Percentiles rank a stretch among this genome's conserved stretches.
phyloP scores from a whole-genome alignment of 2,113 vertebrate genomes.

The Catharus bicknelli region DNA sequence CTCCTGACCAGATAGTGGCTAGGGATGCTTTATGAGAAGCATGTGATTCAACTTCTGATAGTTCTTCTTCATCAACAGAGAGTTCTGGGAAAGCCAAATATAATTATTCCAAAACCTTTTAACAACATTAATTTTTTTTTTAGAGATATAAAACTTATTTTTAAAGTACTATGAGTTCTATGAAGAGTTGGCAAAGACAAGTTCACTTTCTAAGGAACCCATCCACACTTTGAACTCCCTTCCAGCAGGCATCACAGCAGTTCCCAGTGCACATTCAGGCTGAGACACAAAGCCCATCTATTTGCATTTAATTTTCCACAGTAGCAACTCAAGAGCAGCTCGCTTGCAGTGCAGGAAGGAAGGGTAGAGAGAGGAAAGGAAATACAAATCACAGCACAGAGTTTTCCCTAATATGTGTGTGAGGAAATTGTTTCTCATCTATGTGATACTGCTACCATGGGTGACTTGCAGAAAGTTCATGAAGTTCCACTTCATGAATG shows the following conservation, averaged over 20 bases:
- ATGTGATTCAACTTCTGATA: background rate
- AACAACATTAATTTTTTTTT: background rate
- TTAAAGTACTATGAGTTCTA: background rate
- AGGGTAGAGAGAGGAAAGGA: background rate
- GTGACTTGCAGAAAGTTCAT: background rate
- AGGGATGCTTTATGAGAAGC: background rate
- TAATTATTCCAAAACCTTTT: background rate
- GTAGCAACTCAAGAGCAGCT: background rate
- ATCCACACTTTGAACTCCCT: background rate
- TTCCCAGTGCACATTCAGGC: background rate
- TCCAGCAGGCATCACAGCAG: background rate
- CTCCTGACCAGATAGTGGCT: background rate
- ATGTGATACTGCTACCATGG: background rate
- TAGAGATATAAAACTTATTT: background rate
- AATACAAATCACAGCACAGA: background rate
- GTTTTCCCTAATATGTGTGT: background rate
- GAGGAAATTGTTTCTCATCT: background rate
- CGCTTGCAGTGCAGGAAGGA: background rate
- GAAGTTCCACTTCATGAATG: background rate
- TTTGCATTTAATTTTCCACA: slow-evolving; percentile 26
- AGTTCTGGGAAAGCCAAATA: background rate
- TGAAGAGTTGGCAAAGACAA: background rate
- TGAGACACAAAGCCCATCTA: background rate
- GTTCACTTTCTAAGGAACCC: background rate
- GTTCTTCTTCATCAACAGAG: background rate